phyloP scores from a whole-genome alignment of 2,888 invertebrate genomes.

The Keiferia lycopersicella region DNA sequence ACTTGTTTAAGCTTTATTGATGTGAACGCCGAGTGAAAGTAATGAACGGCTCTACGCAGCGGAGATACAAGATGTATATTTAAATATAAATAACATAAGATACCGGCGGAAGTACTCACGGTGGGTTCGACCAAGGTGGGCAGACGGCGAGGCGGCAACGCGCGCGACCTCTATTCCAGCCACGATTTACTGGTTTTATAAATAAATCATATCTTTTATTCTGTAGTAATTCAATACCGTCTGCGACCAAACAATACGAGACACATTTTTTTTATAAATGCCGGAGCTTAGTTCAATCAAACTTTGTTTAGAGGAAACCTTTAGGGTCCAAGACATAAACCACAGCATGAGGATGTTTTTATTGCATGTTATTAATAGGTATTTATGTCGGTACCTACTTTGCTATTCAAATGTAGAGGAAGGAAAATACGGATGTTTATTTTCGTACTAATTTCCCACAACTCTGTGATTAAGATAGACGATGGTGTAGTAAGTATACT shows the following conservation, averaged over 20 bases:
- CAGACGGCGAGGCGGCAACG: constrained; percentile 73
- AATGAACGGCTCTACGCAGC: constrained; percentile 41
- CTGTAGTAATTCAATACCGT: constrained; percentile 66
- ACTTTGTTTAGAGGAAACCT: constrained; percentile 3
- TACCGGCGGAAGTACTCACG: constrained; percentile 52
- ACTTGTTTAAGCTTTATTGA: constrained; percentile 35
- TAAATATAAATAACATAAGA: constrained; percentile 49
- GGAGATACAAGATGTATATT: constrained; percentile 42
- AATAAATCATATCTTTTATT: constrained; percentile 65
- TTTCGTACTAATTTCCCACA: background rate
- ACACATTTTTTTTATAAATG: constrained; percentile 14
- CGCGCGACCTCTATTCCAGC: constrained; percentile 52
- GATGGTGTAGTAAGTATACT: too few relatives aligned
- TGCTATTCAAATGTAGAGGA: constrained; percentile 7
- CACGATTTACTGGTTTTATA: constrained; percentile 66
- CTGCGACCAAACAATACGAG: constrained; percentile 53
- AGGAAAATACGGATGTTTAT: constrained; percentile 15
- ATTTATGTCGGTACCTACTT: background rate
- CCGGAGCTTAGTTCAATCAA: constrained; percentile 25
- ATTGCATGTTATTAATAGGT: background rate
- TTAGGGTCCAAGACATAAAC: constrained; percentile 14
- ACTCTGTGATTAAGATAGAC: background rate
- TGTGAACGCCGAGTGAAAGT: constrained; percentile 58
- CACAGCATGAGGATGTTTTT: constrained; percentile 2
- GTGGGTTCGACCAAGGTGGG: constrained; percentile 63